These are phyloP conservation scores for Cebus imitator DNA, from an alignment of 2,113 vertebrate species.

Conservation along the genomic window DNA sequence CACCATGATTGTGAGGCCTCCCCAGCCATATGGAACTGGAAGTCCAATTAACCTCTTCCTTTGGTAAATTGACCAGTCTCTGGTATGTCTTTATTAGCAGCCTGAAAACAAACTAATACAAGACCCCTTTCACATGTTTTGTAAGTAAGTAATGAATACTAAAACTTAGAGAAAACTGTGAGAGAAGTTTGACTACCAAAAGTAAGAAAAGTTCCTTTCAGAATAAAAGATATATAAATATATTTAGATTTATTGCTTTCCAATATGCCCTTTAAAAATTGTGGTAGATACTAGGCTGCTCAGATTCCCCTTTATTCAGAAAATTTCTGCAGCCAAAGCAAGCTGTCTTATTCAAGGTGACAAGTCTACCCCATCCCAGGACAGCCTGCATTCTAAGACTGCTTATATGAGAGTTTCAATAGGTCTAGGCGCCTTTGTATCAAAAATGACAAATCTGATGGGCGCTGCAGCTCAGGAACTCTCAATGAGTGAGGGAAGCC, in stretches of 20 bases:
- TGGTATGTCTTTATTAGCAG: too few relatives aligned
- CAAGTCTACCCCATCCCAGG: fast-evolving
- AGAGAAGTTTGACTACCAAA: background rate
- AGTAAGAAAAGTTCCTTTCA: background rate
- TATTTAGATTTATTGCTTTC: background rate
- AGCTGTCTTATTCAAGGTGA: background rate
- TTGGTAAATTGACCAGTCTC: too few relatives aligned
- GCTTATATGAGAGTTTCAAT: background rate
- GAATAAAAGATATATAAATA: background rate
- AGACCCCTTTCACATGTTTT: background rate
- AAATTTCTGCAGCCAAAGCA: background rate
- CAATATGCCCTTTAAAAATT: background rate
- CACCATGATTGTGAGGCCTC: too few relatives aligned
- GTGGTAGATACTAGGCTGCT: background rate
- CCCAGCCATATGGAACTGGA: too few relatives aligned
- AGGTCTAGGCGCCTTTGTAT: fast-evolving
- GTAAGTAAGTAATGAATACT: background rate
- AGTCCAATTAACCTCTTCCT: too few relatives aligned
- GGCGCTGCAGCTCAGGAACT: background rate
- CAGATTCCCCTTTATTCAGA: background rate
- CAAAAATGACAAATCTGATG: background rate
- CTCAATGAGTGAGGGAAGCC: background rate
- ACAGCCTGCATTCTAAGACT: background rate
- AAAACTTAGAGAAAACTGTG: background rate
- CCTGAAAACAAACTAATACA: too few relatives aligned